Percentiles rank a stretch among this genome's conserved stretches.
Evolutionary conservation across 2,113 vertebrate genomes (phyloP).

Genomic region (Cebus imitator): DNA sequence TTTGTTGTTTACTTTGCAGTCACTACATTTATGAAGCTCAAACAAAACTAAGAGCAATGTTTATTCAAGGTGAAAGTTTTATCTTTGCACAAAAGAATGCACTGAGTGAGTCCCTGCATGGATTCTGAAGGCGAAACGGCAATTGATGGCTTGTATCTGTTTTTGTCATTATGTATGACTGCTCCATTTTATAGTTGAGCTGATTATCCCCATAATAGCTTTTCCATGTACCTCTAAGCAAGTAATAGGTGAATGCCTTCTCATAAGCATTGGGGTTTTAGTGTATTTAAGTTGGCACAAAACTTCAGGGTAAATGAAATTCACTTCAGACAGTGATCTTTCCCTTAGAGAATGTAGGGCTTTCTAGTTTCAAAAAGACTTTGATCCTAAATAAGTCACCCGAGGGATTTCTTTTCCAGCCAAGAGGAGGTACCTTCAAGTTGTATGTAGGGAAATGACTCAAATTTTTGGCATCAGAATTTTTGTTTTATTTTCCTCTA

Average conservation of each 20-base stretch:
- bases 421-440: constrained; percentile 74
- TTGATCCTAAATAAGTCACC: constrained; percentile 86
- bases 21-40: constrained; percentile 56
- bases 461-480: constrained; percentile 74
- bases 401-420: constrained; percentile 80
- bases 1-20: constrained; percentile 51
- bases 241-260: constrained; percentile 81
- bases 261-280: constrained; percentile 79
- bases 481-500: constrained; percentile 64
- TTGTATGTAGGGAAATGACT: constrained; percentile 77
- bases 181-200: constrained; percentile 82
- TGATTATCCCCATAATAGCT: constrained; percentile 87
- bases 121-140: constrained; percentile 57
- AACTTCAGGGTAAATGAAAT: constrained; percentile 83
- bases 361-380: constrained; percentile 83
- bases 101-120: constrained; percentile 48
- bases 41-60: constrained; percentile 29
- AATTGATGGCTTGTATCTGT: constrained; percentile 83
- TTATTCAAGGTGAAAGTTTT: constrained; percentile 68
- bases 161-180: constrained; percentile 86
- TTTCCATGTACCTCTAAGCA: constrained; percentile 86
- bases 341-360: constrained; percentile 81
- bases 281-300: constrained; percentile 87
- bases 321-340: constrained; percentile 83
- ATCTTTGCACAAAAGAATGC: constrained; percentile 74